Percentiles rank a stretch among this genome's conserved stretches.
These are phyloP conservation scores for Leptarthrus brevirostris DNA, from an alignment of 2,888 invertebrate species.

Conservation along the genomic window DNA sequence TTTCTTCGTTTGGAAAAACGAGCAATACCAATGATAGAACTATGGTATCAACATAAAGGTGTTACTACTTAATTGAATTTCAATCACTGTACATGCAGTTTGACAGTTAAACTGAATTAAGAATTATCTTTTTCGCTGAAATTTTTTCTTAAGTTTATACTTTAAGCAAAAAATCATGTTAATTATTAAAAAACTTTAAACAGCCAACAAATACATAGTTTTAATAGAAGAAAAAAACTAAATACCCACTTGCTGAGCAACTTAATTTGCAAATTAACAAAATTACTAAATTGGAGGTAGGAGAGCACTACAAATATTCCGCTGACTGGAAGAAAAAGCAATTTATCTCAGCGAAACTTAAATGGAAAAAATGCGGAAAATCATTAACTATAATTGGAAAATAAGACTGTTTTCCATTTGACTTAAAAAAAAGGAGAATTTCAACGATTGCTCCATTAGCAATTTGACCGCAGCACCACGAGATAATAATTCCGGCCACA, in stretches of 20 bases:
- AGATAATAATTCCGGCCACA: constrained; percentile 45
- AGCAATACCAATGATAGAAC: too few relatives aligned
- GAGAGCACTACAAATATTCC: not conserved
- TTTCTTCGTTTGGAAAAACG: too few relatives aligned
- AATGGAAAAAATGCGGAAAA: constrained; percentile 44
- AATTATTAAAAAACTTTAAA: too few relatives aligned
- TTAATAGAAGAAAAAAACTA: not conserved
- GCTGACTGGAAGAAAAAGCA: not conserved
- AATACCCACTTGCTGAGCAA: constrained; percentile 2
- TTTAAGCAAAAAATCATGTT: too few relatives aligned
- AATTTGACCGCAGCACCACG: constrained; percentile 35
- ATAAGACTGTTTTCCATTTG: constrained; percentile 48
- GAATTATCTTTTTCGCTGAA: too few relatives aligned
- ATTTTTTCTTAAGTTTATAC: too few relatives aligned
- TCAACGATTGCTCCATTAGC: constrained; percentile 44
- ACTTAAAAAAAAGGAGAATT: constrained; percentile 42
- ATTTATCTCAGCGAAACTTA: constrained; percentile 1
- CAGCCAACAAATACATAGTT: too few relatives aligned
- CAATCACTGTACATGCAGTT: too few relatives aligned
- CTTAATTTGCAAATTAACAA: constrained; percentile 34
- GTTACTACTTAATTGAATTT: too few relatives aligned
- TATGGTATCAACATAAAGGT: too few relatives aligned
- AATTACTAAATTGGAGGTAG: not conserved
- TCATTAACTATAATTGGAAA: constrained; percentile 50
- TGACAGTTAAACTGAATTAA: too few relatives aligned